A percentile compares a stretch with the other conserved stretches of the same genome.
These are phyloP conservation scores for Spatulosminthurus flaviceps DNA, from an alignment of 2,888 invertebrate genomes.

Conservation along the genomic window DNA sequence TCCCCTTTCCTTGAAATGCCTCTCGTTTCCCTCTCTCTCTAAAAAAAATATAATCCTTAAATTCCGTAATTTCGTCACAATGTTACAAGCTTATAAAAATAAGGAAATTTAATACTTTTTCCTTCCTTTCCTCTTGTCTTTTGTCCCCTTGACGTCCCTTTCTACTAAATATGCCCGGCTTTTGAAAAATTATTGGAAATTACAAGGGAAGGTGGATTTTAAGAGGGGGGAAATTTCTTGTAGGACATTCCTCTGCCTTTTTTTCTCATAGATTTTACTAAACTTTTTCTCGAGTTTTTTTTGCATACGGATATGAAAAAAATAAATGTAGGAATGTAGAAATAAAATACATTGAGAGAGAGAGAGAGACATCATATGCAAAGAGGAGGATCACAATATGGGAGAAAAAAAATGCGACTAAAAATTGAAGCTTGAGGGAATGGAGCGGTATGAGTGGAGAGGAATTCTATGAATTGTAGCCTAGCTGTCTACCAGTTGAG, in stretches of 20 bases:
- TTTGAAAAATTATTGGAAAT: too few species aligned
- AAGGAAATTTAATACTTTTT: slow-evolving; percentile 11
- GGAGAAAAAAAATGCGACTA: neutral
- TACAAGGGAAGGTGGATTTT: too few species aligned
- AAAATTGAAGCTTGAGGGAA: slow-evolving; percentile 1
- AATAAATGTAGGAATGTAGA: too few species aligned
- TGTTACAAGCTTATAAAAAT: slow-evolving; percentile 11
- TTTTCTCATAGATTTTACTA: too few species aligned
- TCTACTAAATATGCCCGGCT: too few species aligned
- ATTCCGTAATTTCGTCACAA: slow-evolving; percentile 31
- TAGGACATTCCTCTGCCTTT: too few species aligned
- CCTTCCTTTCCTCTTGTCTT: neutral
- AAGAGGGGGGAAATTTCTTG: too few species aligned
- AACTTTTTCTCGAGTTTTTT: too few species aligned
- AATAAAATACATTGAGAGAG: neutral
- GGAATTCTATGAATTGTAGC: slow-evolving; percentile 41
- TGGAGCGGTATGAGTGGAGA: neutral
- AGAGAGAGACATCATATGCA: neutral
- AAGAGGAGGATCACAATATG: neutral
- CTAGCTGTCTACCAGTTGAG: slow-evolving; percentile 42
- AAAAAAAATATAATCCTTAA: slow-evolving; percentile 33
- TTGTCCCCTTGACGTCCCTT: neutral
- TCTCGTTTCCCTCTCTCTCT: neutral
- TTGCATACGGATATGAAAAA: too few species aligned
- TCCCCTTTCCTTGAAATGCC: slow-evolving; percentile 9